Evolutionary conservation across 2,113 vertebrate species (phyloP).

Genomic region (Reinhardtius hippoglossoides): DNA sequence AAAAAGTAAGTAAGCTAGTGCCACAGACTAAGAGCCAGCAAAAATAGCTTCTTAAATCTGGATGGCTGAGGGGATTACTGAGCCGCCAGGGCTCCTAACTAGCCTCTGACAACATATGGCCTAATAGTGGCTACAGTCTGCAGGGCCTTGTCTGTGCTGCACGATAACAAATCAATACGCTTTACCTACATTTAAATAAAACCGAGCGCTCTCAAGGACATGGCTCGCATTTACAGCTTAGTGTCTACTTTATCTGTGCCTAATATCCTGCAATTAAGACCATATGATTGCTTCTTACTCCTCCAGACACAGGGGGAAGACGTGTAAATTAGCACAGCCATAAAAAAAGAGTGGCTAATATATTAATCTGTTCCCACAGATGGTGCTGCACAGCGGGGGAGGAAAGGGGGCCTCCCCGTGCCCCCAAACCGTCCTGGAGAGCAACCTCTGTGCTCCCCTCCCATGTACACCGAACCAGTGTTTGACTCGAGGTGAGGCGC

Average conservation of each 20-base stretch:
- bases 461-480: slow-evolving; percentile 71
- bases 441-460: slow-evolving; percentile 49
- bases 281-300: slow-evolving; percentile 26
- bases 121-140: slow-evolving; percentile 41
- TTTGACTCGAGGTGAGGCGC: slow-evolving; percentile 79
- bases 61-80: slow-evolving; percentile 80
- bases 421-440: slow-evolving; percentile 58
- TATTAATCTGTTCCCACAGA: slow-evolving; percentile 62
- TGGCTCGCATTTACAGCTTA: slow-evolving; percentile 4
- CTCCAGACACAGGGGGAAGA: slow-evolving; percentile 3
- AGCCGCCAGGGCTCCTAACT: slow-evolving; percentile 56
- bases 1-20: slow-evolving; percentile 50
- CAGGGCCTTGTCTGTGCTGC: slow-evolving; percentile 11
- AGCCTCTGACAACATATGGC: slow-evolving; percentile 75
- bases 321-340: slow-evolving; percentile 19
- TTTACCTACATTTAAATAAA: slow-evolving; percentile 44
- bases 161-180: slow-evolving; percentile 37
- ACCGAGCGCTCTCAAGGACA: slow-evolving; percentile 9
- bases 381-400: slow-evolving; percentile 48
- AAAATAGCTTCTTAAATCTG: slow-evolving; percentile 83
- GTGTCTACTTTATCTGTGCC: slow-evolving; percentile 4
- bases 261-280: slow-evolving; percentile 16
- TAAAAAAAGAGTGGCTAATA: slow-evolving; percentile 38
- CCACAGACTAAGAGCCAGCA: slow-evolving; percentile 72
- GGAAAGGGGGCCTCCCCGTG: slow-evolving; percentile 54